Conservation (phyloP, 2,797 vertebrate genomes). For the Melanogrammus aeglefinus region DNA sequence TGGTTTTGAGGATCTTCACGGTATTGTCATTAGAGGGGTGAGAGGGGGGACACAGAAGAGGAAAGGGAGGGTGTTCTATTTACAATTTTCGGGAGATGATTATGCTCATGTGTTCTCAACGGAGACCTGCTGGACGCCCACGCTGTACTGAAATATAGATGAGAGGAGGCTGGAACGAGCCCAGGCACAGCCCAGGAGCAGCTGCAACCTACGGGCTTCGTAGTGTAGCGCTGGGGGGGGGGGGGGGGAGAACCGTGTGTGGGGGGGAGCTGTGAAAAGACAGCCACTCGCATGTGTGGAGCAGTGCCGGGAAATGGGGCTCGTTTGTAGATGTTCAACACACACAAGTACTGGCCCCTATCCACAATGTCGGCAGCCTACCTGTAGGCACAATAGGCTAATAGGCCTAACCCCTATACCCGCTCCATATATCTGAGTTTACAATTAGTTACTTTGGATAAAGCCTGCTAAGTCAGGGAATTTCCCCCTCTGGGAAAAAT, state of each 20-base stretch:
- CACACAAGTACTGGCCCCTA: too few species aligned
- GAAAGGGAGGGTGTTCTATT: slow-evolving; percentile 24
- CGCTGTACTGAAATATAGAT: slow-evolving; percentile 45
- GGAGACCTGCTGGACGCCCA: slow-evolving; percentile 25
- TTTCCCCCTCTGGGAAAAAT: background rate
- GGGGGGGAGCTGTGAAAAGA: background rate
- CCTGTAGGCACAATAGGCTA: too few species aligned
- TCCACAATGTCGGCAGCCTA: too few species aligned
- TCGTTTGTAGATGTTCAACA: too few species aligned
- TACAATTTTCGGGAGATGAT: slow-evolving; percentile 15
- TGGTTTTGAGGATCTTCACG: background rate
- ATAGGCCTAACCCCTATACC: background rate
- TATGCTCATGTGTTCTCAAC: slow-evolving; percentile 25
- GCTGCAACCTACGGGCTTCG: slow-evolving; percentile 8
- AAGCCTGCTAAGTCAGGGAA: background rate
- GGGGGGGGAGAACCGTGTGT: background rate
- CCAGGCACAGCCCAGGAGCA: slow-evolving; percentile 15
- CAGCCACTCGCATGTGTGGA: background rate
- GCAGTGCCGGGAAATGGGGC: too few species aligned
- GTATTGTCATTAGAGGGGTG: background rate
- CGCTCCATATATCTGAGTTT: background rate
- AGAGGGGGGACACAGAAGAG: background rate
- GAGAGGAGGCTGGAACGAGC: slow-evolving; percentile 26
- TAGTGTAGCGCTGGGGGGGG: background rate
- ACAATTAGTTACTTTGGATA: background rate